Evolutionary conservation across 2,888 invertebrate genomes (phyloP), one percentile per base, ranked within the genome.

Genomic region (Aphidoletes aphidimyza): DNA sequence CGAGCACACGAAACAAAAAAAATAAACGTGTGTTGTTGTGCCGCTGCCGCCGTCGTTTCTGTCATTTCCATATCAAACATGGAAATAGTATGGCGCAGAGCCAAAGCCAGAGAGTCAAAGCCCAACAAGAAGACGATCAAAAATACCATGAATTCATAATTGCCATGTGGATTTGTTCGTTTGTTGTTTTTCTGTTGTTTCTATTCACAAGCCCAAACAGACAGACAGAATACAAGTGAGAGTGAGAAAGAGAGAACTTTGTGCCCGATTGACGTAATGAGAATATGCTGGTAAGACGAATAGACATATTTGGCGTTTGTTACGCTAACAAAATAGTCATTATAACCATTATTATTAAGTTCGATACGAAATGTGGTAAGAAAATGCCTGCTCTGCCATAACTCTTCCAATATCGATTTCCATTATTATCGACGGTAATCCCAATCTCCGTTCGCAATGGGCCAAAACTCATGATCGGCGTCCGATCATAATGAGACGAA

Each of bases 11-110:
- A 47, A 14, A 19, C 47, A 19, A 47, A 47, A 47, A 47, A 47
- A 47, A 39, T 8, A 39, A 39, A 39, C 2, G 3, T 11, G 47
- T 22, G 22, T 5, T 14, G 54, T 69, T 6, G 30, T 69, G 69
- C 42, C n/a, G 69, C 14, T 69, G 34, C 69, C 69, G 34, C 34
- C 26, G n/a, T n/a, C n/a, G n/a, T n/a, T n/a, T n/a, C 69, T 69
- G 69, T 69, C 69, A 69, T 69, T 69, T 69, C 69, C 69, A 69
- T 69, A 69, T 69, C 69, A 69, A 69, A 54, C 54, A 26, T 69
- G 69, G 69, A 69, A 69, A 69, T 69, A 69, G 69, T 69, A 2
- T 30, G 69, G 11, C 69, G 34, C 30, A 11, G 2, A 14, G 30
- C 8, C 26, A 5, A 0, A 19, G 34, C 69, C 26, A 19, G 34